Percentiles rank a stretch among this genome's conserved stretches.
Evolutionary conservation across 2,888 invertebrate species (phyloP).

Genomic region (Acrocyrtus sp.): DNA sequence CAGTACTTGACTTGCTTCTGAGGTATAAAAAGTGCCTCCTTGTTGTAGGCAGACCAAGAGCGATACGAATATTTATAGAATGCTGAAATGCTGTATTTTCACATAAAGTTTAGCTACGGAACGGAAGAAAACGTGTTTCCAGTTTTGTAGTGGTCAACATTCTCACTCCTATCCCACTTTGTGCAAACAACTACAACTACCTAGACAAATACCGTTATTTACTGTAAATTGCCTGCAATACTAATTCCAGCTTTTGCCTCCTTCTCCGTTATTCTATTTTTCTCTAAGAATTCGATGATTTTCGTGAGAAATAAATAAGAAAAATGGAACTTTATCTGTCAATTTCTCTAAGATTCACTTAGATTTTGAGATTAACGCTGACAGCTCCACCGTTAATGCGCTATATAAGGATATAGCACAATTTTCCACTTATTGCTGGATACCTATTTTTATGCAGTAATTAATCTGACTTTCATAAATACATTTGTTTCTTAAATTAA

Average conservation of each 20-base stretch:
- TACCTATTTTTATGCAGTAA: no score
- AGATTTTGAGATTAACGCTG: not conserved
- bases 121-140: conserved; percentile 2
- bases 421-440: no score
- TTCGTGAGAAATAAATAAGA: conserved; percentile 7
- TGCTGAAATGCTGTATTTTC: not conserved
- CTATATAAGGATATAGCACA: no score
- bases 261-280: not conserved
- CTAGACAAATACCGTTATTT: no score
- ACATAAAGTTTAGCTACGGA: not conserved
- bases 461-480: not conserved
- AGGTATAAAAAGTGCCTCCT: no score
- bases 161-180: not conserved
- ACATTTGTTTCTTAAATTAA: not conserved
- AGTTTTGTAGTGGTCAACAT: no score
- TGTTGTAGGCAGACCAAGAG: no score
- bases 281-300: conserved; percentile 3
- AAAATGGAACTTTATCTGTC: not conserved
- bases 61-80: no score
- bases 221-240: no score
- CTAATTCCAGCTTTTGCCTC: no score
- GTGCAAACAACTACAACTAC: not conserved
- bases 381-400: not conserved
- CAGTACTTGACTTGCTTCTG: not conserved
- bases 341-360: not conserved